phyloP scores from a whole-genome alignment of 1,140 invertebrate genomes.

The Fopius arisanus region DNA sequence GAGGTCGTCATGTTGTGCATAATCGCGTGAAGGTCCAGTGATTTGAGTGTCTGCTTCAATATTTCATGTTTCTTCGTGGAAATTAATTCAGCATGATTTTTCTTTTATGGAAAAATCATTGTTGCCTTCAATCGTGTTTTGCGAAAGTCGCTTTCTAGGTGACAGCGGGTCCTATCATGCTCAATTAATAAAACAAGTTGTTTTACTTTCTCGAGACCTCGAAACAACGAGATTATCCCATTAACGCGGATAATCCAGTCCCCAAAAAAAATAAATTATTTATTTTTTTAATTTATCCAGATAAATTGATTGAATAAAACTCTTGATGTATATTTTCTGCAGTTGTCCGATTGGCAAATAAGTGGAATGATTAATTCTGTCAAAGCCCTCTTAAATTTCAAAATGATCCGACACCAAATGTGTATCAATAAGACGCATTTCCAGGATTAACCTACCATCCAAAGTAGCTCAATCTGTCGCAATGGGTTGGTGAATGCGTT shows the following conservation, averaged over 20 bases:
- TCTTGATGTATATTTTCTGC: too few relatives aligned
- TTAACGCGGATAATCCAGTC: neutral
- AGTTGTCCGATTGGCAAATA: too few relatives aligned
- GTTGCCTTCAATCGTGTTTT: neutral
- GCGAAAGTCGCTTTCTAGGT: slow-evolving; percentile 1
- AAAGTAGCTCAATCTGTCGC: neutral
- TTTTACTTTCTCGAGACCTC: neutral
- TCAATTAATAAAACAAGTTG: slow-evolving; percentile 7
- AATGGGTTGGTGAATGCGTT: neutral
- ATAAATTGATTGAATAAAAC: too few relatives aligned
- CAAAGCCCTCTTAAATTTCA: too few relatives aligned
- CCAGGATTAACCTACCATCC: neutral
- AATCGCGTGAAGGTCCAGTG: neutral
- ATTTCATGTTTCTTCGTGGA: neutral
- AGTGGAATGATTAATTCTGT: too few relatives aligned
- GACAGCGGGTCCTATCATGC: neutral
- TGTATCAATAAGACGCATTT: neutral
- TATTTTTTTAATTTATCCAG: too few relatives aligned
- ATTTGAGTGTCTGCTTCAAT: neutral
- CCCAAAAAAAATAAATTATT: neutral
- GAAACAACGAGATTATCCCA: neutral
- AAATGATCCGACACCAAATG: neutral
- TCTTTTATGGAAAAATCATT: neutral
- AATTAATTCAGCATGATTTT: neutral
- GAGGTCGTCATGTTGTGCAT: neutral